Percentiles rank a stretch among this genome's conserved stretches.
Conservation (phyloP, 2,113 vertebrate genomes). For the Centropristis striata region DNA sequence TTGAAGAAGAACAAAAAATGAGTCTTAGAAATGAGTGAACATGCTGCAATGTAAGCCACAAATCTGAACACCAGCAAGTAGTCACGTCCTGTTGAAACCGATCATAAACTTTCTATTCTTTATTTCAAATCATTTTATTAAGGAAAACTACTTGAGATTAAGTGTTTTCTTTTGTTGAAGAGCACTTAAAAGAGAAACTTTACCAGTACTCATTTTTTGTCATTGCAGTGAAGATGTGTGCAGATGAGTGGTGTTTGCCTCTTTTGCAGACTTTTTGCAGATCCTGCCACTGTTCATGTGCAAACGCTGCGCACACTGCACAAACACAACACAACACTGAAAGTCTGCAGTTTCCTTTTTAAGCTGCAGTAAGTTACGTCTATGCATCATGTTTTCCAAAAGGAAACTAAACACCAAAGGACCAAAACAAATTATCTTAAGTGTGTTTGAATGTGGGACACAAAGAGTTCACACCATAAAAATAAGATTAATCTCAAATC, state of each 20-base stretch:
- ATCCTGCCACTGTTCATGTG: too few relatives aligned
- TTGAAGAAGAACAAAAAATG: not conserved
- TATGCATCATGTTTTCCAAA: not conserved
- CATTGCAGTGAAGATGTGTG: too few relatives aligned
- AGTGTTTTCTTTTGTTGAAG: not conserved
- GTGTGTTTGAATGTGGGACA: not conserved
- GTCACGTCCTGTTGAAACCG: not conserved
- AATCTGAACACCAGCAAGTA: constrained; percentile 12
- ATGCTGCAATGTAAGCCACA: not conserved
- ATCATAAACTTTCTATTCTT: not conserved
- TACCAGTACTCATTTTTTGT: too few relatives aligned
- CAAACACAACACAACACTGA: too few relatives aligned
- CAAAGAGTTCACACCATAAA: not conserved
- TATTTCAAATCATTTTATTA: not conserved
- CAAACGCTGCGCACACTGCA: too few relatives aligned
- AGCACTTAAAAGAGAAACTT: too few relatives aligned
- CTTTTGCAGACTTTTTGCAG: too few relatives aligned
- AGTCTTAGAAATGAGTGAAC: not conserved
- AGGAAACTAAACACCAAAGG: not conserved
- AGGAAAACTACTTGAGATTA: not conserved
- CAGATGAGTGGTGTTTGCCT: too few relatives aligned
- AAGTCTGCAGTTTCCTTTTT: too few relatives aligned
- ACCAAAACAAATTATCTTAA: not conserved
- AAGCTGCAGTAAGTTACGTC: not conserved
- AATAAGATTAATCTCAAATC: not conserved